phyloP scores from a whole-genome alignment of 2,888 invertebrate species.

The Hydroisotoma schaefferi region DNA sequence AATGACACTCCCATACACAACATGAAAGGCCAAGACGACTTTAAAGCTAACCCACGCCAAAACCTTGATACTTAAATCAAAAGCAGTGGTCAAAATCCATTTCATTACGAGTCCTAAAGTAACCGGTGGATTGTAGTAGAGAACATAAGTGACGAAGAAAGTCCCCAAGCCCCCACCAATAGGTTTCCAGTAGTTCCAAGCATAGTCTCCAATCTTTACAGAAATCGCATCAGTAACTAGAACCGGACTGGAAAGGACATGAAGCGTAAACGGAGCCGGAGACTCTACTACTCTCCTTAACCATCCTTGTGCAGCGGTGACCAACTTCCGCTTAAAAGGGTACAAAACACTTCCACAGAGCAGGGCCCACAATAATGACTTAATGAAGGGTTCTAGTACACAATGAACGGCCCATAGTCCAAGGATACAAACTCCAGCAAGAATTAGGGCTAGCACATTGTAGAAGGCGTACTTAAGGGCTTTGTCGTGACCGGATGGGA shows the following conservation, averaged over 20 bases:
- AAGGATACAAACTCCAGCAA: constrained; percentile 65
- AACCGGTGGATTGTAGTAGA: constrained; percentile 70
- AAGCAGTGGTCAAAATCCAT: constrained; percentile 50
- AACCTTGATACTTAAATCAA: constrained; percentile 17
- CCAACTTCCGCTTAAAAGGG: constrained; percentile 75
- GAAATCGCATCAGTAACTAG: constrained; percentile 72
- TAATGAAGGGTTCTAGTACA: constrained; percentile 84
- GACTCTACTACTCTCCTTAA: constrained; percentile 33
- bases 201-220: constrained; percentile 67
- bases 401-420: constrained; percentile 75
- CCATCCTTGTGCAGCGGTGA: constrained; percentile 32
- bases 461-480: constrained; percentile 89
- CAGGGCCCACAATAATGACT: constrained; percentile 92
- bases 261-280: constrained; percentile 34
- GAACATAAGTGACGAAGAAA: constrained; percentile 58
- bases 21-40: constrained; percentile 36
- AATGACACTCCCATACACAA: constrained; percentile 29
- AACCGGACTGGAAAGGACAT: constrained; percentile 64
- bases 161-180: constrained; percentile 55
- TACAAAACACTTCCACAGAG: constrained; percentile 96
- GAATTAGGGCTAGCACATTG: constrained; percentile 77
- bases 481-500: constrained; percentile 77
- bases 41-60: constrained; percentile 40
- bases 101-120: constrained; percentile 61
- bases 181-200: constrained; percentile 65